phyloP scores from a whole-genome alignment of 2,888 invertebrate species.

The Cybosia mesomella region DNA sequence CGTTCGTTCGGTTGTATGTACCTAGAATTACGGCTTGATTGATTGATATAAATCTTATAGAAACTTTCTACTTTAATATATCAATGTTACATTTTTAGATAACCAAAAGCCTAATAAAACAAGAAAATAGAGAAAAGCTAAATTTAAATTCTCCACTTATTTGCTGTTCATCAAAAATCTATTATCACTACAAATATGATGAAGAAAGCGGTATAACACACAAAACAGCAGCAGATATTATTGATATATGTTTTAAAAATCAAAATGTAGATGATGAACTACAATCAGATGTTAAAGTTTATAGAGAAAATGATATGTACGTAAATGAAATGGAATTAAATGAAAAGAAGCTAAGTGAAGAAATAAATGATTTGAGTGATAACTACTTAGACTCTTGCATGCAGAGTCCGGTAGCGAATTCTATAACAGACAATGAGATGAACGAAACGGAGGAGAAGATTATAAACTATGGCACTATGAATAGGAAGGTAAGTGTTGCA shows the following conservation, averaged over 20 bases:
- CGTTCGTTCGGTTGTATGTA: too few relatives aligned
- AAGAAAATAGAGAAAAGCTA: constrained; percentile 41
- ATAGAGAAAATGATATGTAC: background rate
- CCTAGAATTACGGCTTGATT: too few relatives aligned
- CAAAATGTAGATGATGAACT: constrained; percentile 11
- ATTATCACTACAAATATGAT: constrained; percentile 32
- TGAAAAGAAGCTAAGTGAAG: constrained; percentile 8
- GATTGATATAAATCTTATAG: too few relatives aligned
- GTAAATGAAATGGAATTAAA: constrained; percentile 6
- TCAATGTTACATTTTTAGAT: constrained; percentile 47
- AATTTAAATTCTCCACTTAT: constrained; percentile 44
- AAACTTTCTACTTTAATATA: too few relatives aligned
- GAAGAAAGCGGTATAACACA: constrained; percentile 19
- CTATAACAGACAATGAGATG: constrained; percentile 10
- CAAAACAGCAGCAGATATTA: background rate
- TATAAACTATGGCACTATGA: background rate
- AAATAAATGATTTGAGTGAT: background rate
- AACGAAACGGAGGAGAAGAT: background rate
- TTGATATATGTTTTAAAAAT: constrained; percentile 21
- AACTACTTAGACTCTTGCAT: background rate
- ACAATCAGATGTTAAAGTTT: background rate
- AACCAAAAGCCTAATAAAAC: constrained; percentile 43
- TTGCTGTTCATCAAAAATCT: constrained; percentile 19
- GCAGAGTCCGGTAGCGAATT: constrained; percentile 1
- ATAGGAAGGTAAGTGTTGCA: constrained; percentile 13